A percentile compares a stretch with the other conserved stretches of the same genome.
phyloP scores from a whole-genome alignment of 1,140 invertebrate genomes.

The Leguminivora glycinivorella region DNA sequence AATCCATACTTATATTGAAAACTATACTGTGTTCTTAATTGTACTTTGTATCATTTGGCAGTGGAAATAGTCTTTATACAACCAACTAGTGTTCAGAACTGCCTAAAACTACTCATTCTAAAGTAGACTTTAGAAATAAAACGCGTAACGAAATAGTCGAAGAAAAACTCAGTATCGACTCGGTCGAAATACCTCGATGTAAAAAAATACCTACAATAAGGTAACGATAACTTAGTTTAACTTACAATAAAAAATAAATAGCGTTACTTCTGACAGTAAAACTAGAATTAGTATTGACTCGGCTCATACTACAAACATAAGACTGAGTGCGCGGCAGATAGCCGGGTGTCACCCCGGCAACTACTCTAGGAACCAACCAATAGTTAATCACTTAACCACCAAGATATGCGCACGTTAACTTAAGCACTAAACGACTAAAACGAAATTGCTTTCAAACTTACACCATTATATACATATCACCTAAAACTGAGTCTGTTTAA shows the following conservation, averaged over 20 bases:
- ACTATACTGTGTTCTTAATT: conserved; percentile 54
- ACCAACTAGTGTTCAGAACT: conserved; percentile 44
- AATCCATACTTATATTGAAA: conserved; percentile 38
- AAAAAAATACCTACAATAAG: conserved; percentile 52
- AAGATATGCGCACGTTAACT: conserved; percentile 73
- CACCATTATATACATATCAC: conserved; percentile 36
- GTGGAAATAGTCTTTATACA: conserved; percentile 54
- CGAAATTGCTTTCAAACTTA: conserved; percentile 42
- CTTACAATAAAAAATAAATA: conserved; percentile 67
- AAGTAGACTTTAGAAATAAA: conserved; percentile 43
- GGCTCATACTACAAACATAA: conserved; percentile 64
- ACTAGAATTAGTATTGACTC: conserved; percentile 49
- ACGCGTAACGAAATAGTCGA: conserved; percentile 37
- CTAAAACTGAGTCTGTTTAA: conserved; percentile 44
- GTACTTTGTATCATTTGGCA: conserved; percentile 70
- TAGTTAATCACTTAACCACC: conserved; percentile 65
- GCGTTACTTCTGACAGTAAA: conserved; percentile 52
- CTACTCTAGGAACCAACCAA: conserved; percentile 56
- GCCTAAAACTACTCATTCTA: conserved; percentile 34
- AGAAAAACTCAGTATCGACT: conserved; percentile 35
- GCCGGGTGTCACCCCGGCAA: conserved; percentile 41
- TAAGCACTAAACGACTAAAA: conserved; percentile 58
- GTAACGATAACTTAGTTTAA: conserved; percentile 49
- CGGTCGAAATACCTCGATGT: conserved; percentile 41
- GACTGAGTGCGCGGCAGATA: conserved; percentile 56